Evolutionary conservation across 1,140 invertebrate genomes (phyloP).

Genomic region (Metaphire vulgaris): DNA sequence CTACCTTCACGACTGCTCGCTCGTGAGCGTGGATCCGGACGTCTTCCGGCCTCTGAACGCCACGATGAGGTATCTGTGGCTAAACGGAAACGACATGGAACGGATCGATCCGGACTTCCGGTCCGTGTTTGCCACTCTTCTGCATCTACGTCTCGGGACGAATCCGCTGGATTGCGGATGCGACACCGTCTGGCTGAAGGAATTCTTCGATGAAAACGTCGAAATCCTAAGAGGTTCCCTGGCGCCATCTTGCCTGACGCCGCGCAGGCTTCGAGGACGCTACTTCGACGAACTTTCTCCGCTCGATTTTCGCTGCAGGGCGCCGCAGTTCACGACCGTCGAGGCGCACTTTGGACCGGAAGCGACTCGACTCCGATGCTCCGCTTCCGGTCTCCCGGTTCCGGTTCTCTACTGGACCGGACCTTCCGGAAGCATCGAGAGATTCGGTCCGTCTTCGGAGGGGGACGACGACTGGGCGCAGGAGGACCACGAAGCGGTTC

Average conservation of each 20-base stretch:
- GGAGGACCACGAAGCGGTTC: conserved; percentile 41
- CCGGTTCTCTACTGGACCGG: conserved; percentile 48
- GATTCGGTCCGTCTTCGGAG: conserved; percentile 36
- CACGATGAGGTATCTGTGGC: conserved; percentile 43
- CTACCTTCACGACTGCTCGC: conserved; percentile 45
- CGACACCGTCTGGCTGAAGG: conserved; percentile 43
- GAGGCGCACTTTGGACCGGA: conserved; percentile 44
- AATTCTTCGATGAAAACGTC: conserved; percentile 37
- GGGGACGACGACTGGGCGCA: conserved; percentile 32
- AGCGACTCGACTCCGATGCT: conserved; percentile 42
- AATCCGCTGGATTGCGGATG: conserved; percentile 50
- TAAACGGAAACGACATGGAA: conserved; percentile 46
- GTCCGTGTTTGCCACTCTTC: conserved; percentile 39
- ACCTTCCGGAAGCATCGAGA: conserved; percentile 40
- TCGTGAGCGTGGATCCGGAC: conserved; percentile 39
- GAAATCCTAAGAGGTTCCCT: conserved; percentile 39
- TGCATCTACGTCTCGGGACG: conserved; percentile 37
- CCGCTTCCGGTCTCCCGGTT: conserved; percentile 46
- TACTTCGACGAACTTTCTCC: conserved; percentile 35
- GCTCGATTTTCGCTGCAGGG: conserved; percentile 45
- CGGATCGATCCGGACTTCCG: conserved; percentile 38
- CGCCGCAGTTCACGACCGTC: conserved; percentile 48
- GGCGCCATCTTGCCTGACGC: conserved; percentile 41
- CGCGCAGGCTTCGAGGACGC: conserved; percentile 36
- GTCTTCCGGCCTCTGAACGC: conserved; percentile 44